phyloP scores from a whole-genome alignment of 1,140 invertebrate species.

The Delia radicum region DNA sequence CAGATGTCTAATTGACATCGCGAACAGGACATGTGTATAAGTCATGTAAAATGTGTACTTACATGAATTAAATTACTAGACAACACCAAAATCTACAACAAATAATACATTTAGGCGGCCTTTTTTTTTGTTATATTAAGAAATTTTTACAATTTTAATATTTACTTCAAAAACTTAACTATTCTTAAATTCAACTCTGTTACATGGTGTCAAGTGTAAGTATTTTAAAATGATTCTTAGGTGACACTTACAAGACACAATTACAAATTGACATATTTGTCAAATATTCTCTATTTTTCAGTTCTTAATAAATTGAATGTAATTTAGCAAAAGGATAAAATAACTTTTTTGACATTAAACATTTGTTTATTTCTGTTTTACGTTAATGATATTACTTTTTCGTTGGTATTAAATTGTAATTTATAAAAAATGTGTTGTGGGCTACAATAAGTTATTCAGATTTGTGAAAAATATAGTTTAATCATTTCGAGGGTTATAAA shows the following conservation, averaged over 20 bases:
- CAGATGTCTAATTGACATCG: not conserved
- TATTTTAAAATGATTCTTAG: not conserved
- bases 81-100: not conserved
- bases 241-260: constrained; percentile 3
- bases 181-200: not conserved
- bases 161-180: not conserved
- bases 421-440: no score
- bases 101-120: not conserved
- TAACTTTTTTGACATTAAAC: not conserved
- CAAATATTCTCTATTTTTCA: not conserved
- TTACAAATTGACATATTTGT: constrained; percentile 10
- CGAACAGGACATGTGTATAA: not conserved
- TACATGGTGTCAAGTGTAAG: not conserved
- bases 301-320: not conserved
- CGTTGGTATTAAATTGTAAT: no score
- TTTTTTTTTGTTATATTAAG: not conserved
- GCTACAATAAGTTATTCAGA: no score
- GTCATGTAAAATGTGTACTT: constrained; percentile 6
- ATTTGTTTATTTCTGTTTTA: not conserved
- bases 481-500: no score
- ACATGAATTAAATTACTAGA: constrained; percentile 4
- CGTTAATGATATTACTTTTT: no score
- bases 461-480: no score
- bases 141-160: not conserved
- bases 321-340: not conserved